Conservation (phyloP, 2,888 invertebrate species). For the Diarsia mendica region DNA sequence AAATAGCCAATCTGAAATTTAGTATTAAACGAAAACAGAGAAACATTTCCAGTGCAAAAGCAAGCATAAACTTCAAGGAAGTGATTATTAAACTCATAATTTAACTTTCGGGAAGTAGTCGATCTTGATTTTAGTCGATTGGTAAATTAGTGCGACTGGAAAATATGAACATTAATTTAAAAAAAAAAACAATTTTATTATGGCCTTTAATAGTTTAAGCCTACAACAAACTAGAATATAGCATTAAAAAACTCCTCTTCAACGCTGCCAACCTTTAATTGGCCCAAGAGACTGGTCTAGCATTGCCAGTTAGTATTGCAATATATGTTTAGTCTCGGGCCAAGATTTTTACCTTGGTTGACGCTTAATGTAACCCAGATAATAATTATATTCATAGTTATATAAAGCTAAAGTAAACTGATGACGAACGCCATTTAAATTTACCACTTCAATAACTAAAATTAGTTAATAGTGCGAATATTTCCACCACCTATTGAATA, state of each 20-base stretch:
- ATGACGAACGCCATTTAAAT: slow-evolving; percentile 1
- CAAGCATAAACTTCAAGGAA: neutral
- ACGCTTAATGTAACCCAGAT: neutral
- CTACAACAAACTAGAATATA: neutral
- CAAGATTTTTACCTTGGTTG: neutral
- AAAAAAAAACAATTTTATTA: no score
- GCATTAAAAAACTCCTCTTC: neutral
- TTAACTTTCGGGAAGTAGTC: no score
- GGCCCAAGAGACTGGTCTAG: neutral
- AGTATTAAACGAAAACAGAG: neutral
- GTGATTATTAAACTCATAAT: no score
- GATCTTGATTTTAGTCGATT: no score
- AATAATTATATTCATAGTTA: neutral
- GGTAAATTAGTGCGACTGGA: no score
- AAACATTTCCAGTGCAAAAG: neutral
- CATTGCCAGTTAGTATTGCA: no score
- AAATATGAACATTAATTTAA: no score
- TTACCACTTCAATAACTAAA: slow-evolving; percentile 22
- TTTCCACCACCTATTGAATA: slow-evolving; percentile 38
- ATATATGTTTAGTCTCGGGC: neutral
- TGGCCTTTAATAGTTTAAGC: neutral
- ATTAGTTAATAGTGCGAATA: slow-evolving; percentile 37
- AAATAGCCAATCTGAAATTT: neutral
- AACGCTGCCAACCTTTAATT: neutral
- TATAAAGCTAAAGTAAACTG: neutral